phyloP scores from a whole-genome alignment of 92 coral and sea anemone species.

The Phymanthus crucifer region DNA sequence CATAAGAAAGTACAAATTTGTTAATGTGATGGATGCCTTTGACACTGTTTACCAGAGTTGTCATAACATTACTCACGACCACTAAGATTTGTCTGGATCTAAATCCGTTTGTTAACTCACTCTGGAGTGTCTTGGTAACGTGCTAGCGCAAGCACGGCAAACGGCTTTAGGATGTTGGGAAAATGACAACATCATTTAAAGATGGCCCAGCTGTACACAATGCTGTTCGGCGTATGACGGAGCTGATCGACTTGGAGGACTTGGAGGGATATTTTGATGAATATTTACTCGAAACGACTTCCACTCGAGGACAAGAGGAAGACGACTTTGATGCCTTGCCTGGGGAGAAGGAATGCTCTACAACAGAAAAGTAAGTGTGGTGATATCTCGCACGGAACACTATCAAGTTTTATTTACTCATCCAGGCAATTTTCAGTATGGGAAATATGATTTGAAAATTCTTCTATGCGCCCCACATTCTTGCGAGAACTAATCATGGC shows the following conservation, averaged over 20 bases:
- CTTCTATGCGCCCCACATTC: too few species aligned
- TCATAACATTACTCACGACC: not conserved
- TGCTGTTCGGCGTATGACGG: slow-evolving; percentile 51
- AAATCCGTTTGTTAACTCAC: not conserved
- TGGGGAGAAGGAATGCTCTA: not conserved
- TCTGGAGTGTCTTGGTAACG: not conserved
- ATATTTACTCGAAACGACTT: slow-evolving; percentile 8
- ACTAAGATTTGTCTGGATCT: not conserved
- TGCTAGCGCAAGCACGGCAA: not conserved
- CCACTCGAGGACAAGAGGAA: not conserved
- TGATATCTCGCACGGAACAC: too few species aligned
- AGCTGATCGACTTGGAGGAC: slow-evolving; percentile 43
- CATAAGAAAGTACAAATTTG: not conserved
- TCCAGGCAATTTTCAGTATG: too few species aligned
- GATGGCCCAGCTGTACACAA: slow-evolving; percentile 25
- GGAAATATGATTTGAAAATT: too few species aligned
- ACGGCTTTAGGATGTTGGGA: not conserved
- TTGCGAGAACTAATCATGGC: too few species aligned
- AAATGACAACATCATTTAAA: slow-evolving; percentile 2
- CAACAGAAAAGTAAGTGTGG: slow-evolving; percentile 9
- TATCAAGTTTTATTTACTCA: not conserved
- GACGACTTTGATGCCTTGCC: slow-evolving; percentile 21
- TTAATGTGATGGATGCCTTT: not conserved
- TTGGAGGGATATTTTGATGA: slow-evolving; percentile 43
- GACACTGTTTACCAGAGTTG: not conserved